Evolutionary conservation across 2,888 invertebrate genomes (phyloP), one percentile per base, ranked within the genome.

Genomic region (Heteromyza rotundicornis): DNA sequence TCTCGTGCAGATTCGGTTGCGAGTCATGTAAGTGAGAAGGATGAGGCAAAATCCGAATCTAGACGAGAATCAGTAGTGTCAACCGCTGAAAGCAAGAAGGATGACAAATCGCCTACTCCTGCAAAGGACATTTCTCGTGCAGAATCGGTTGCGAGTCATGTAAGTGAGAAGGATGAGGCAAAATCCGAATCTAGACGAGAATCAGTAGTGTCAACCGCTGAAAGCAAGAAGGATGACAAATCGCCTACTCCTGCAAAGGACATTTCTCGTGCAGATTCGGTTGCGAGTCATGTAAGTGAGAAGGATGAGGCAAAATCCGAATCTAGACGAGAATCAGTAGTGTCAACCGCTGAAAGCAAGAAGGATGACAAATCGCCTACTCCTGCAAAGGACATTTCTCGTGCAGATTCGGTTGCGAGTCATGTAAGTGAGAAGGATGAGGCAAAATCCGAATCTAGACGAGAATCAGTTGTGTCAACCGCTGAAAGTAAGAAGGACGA

Each of bases 1-100:
- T 77, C 80, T 0, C 78, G 80, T 50, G 79, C 81, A 1, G 70
- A 74, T 10, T 78, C 81, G 0, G 66, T n/a, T n/a, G n/a, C n/a
- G n/a, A n/a, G n/a, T n/a, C n/a, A n/a, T n/a, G n/a, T n/a, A n/a
- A n/a, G n/a, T 20, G 36, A 52, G 12, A 59, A 44, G 7, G 57
- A 63, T 1, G 60, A 35, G 44, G 57, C 47, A 24, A 52, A 63
- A 53, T 20, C 47, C 0, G 40, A 40, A 19, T 60, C 12, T 1
- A 62, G 66, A 23, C 58, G 58, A 7, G 65, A 70, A 32, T 66
- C 66, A 35, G 17, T 58, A 7, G 14, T 62, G 0, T 69, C 67
- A 16, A 62, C 59, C 49, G 36, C 68, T 52, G 64, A 66, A n/a
- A 63, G 56, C 19, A 49, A 57, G 5, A 67, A 68, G 56, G 32